phyloP scores from a whole-genome alignment of 1,140 invertebrate species.

The Aphidius gifuensis region DNA sequence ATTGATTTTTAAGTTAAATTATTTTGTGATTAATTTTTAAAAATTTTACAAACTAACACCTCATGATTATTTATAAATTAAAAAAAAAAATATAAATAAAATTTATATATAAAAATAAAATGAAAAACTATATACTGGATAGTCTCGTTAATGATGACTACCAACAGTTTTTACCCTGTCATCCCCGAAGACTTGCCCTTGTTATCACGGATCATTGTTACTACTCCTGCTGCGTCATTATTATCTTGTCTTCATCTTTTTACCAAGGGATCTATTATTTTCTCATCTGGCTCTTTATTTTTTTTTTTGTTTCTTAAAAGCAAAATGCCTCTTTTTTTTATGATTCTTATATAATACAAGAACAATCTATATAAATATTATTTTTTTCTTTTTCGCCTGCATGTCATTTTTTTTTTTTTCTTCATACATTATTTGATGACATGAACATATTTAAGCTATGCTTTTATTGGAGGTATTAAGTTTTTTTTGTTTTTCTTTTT shows the following conservation, averaged over 20 bases:
- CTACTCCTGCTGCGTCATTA: constrained; percentile 14
- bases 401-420: not conserved
- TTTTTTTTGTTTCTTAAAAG: no score
- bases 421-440: constrained; percentile 1
- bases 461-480: no score
- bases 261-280: not conserved
- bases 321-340: not conserved
- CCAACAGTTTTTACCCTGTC: constrained; percentile 13
- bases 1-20: no score
- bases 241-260: constrained; percentile 12
- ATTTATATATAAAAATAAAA: not conserved
- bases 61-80: not conserved
- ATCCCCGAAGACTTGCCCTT: constrained; percentile 6
- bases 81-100: not conserved
- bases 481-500: no score
- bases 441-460: no score
- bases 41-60: no score
- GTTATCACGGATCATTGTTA: constrained; percentile 10
- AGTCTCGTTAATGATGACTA: constrained; percentile 4
- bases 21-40: no score
- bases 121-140: constrained; percentile 15
- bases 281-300: no score
- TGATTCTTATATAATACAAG: no score
- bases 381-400: not conserved
- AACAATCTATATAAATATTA: no score